Conservation (phyloP, 2,113 vertebrate genomes). For the Engystomops pustulosus region DNA sequence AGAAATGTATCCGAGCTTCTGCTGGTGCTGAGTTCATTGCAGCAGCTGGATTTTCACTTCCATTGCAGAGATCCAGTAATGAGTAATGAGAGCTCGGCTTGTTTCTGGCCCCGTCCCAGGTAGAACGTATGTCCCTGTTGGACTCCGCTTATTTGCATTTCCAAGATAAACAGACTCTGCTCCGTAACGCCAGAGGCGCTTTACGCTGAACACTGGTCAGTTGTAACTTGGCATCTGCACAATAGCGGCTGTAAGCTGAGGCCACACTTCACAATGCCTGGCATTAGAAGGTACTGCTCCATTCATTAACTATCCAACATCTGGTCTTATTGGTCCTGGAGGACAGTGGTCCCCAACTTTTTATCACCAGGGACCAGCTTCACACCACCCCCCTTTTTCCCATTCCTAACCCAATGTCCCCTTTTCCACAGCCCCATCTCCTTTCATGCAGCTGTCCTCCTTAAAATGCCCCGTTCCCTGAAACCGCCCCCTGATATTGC, state of each 20-base stretch:
- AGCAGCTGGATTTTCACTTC: slow-evolving; percentile 55
- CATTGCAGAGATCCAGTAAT: slow-evolving; percentile 37
- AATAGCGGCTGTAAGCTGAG: not conserved
- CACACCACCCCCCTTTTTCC: too few species aligned
- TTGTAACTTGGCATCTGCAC: not conserved
- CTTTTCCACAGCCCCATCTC: too few species aligned
- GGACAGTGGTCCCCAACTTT: too few species aligned
- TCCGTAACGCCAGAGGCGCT: slow-evolving; percentile 34
- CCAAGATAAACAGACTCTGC: slow-evolving; percentile 47
- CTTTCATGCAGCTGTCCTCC: too few species aligned
- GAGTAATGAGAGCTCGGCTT: slow-evolving; percentile 53
- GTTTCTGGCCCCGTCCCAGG: slow-evolving; percentile 52
- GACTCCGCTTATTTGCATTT: slow-evolving; percentile 38
- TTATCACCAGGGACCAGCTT: too few species aligned
- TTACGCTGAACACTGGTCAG: slow-evolving; percentile 38
- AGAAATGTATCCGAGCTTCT: slow-evolving; percentile 11
- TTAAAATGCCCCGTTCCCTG: too few species aligned
- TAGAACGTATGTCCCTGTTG: slow-evolving; percentile 50
- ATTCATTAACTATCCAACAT: too few species aligned
- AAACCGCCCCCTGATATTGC: too few species aligned
- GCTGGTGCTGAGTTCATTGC: slow-evolving; percentile 32
- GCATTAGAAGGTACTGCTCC: too few species aligned
- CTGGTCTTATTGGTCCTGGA: too few species aligned
- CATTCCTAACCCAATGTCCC: too few species aligned
- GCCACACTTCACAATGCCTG: not conserved